Percentiles rank a stretch among this genome's conserved stretches.
phyloP scores from a whole-genome alignment of 2,888 invertebrate species.

The Caradrina kadenii region DNA sequence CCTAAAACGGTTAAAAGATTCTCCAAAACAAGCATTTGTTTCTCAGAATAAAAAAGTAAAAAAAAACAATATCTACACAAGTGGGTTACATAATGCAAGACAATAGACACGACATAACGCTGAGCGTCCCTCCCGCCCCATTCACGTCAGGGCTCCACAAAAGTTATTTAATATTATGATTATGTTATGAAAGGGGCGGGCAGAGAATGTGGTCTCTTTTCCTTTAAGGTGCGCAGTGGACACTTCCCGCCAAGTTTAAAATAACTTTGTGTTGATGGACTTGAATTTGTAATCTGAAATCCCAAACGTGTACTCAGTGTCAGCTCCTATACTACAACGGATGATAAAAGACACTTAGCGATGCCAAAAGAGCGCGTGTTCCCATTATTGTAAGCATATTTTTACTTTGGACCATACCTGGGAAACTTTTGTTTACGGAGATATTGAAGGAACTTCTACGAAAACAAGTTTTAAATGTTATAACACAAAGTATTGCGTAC shows the following conservation, averaged over 20 bases:
- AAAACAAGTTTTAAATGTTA: too few species aligned
- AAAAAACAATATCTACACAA: conserved; percentile 17
- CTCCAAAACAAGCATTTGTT: not conserved
- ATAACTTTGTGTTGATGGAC: not conserved
- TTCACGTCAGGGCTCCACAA: conserved; percentile 24
- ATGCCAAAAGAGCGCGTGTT: too few species aligned
- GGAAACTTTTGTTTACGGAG: too few species aligned
- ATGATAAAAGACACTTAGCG: too few species aligned
- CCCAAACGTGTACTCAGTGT: too few species aligned
- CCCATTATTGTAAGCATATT: too few species aligned
- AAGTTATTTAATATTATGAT: conserved; percentile 49
- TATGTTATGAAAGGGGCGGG: conserved; percentile 32
- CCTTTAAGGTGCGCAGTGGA: not conserved
- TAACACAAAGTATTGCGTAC: too few species aligned
- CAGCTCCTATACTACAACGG: too few species aligned
- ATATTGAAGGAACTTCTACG: too few species aligned
- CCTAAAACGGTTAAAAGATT: conserved; percentile 2
- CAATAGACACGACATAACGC: conserved; percentile 25
- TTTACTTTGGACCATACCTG: too few species aligned
- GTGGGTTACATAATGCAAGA: conserved; percentile 25
- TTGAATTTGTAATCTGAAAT: too few species aligned
- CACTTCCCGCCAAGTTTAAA: conserved; percentile 9
- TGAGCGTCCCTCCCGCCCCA: conserved; percentile 12
- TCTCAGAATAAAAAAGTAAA: not conserved
- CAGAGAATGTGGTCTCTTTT: not conserved